These are phyloP conservation scores for Yponomeuta malinellus DNA, from an alignment of 2,888 invertebrate species.

Conservation along the genomic window DNA sequence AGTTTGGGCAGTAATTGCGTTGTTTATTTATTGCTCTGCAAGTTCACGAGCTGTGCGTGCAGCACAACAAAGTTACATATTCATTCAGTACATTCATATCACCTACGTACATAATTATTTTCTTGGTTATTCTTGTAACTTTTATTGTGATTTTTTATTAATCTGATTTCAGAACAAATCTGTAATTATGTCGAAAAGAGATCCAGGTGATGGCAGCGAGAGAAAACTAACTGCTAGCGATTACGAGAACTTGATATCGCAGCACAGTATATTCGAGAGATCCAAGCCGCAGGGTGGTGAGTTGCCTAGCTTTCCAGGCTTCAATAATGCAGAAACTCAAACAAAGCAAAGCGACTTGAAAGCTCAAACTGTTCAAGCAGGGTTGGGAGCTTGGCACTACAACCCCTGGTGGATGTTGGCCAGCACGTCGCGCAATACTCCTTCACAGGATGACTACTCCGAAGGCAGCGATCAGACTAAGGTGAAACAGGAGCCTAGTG, in stretches of 20 bases:
- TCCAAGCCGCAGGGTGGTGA: conserved; percentile 55
- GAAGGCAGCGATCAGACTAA: conserved; percentile 63
- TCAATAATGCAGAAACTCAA: conserved; percentile 71
- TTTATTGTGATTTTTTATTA: neutral
- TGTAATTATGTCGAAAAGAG: conserved; percentile 67
- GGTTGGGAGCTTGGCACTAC: conserved; percentile 68
- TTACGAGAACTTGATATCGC: conserved; percentile 68
- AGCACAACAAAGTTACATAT: neutral
- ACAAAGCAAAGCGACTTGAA: conserved; percentile 67
- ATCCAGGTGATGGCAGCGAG: conserved; percentile 62
- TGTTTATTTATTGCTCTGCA: conserved; percentile 56
- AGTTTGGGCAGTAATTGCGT: conserved; percentile 56
- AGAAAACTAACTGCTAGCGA: conserved; percentile 67
- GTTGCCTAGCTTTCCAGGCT: conserved; percentile 68
- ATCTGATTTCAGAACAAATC: neutral
- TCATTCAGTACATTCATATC: neutral
- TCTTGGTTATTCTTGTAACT: neutral
- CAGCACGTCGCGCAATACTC: conserved; percentile 62
- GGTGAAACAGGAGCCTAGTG: conserved; percentile 65
- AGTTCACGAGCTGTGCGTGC: conserved; percentile 3
- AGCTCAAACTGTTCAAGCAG: conserved; percentile 54
- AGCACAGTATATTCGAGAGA: conserved; percentile 70
- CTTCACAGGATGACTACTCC: conserved; percentile 64
- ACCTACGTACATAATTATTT: neutral
- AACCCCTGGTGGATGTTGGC: conserved; percentile 75